Evolutionary conservation across 2,113 vertebrate species (phyloP), one percentile per base, ranked within the genome.

Genomic region (Microcebus lehilahytsara): DNA sequence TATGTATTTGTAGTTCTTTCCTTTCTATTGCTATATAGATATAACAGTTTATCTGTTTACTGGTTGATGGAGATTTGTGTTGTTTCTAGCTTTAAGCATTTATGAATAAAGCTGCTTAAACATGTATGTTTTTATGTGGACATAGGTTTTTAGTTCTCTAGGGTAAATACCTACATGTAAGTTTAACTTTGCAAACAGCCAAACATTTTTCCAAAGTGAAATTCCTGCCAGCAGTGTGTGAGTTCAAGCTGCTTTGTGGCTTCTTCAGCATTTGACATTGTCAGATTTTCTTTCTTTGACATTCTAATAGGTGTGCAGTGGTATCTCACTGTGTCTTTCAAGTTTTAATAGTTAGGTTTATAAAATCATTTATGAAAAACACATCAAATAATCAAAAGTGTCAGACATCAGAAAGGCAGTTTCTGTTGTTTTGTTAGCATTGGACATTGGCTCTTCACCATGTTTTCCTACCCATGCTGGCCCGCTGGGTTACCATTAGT

Each of bases 331-430:
- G 16, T 93, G 53, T 95, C 46, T 84, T 94, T 94, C 62, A 96
- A 81, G 20, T 95, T 93, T 89, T 95, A 83, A 32, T 13, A 78
- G 42, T 86, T 89, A n/a, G 58, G 25, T 93, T 89, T 85, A 66
- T 88, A 93, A 95, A 72, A 27, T 88, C 34, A 72, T 3, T 53
- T 67, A 64, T 77, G 34, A 85, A 97, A 93, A 42, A 79, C 11
- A 91, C 27, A 74, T 74, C 10, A 66, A 86, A 22, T 69, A 80
- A 72, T 19, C 58, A 30, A 91, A 95, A 10, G 25, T n/a, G 2
- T 53, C 37, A 88, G 56, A 64, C 20, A 90, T 58, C 64, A 92
- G 64, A 85, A 84, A 86, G 67, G 53, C 0, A 12, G 2, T 49
- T 86, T 96, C 12, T 87, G 34, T 19, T 81, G n/a, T 69, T 66